Conservation (phyloP, 2,113 vertebrate species). For the Antechinus flavipes region DNA sequence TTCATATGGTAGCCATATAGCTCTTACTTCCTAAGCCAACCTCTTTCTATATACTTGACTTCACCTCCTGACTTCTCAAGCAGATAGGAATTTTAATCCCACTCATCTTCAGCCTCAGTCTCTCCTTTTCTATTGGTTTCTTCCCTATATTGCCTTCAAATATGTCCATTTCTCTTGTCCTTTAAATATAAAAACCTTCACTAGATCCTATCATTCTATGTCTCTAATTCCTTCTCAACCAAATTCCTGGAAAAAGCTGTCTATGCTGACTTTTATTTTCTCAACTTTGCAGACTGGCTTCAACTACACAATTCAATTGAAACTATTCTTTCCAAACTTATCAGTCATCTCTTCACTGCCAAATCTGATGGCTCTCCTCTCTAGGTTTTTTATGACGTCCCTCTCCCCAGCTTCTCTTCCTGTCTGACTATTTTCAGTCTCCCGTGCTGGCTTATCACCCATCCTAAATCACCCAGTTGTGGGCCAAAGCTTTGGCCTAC, state of each 20-base stretch:
- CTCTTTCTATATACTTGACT: neutral
- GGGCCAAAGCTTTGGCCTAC: neutral
- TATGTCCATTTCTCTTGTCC: neutral
- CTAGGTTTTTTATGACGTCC: neutral
- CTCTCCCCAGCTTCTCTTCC: neutral
- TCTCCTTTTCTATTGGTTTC: neutral
- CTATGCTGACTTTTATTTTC: neutral
- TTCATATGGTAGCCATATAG: too few species aligned
- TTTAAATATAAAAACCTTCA: neutral
- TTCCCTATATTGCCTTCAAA: neutral
- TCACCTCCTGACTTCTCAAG: neutral
- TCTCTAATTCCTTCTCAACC: too few species aligned
- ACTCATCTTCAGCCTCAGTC: neutral
- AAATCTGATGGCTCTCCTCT: neutral
- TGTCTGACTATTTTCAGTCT: neutral
- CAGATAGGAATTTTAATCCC: neutral
- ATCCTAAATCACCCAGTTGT: neutral
- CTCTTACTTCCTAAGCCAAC: neutral
- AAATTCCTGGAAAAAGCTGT: neutral
- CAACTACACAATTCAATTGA: neutral
- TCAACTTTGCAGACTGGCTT: neutral
- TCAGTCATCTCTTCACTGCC: neutral
- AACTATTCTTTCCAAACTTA: neutral
- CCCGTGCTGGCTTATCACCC: neutral
- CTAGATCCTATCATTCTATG: neutral